Evolutionary conservation across 2,888 invertebrate genomes (phyloP), one percentile per base, ranked within the genome.

Genomic region (Neoascia interrupta): DNA sequence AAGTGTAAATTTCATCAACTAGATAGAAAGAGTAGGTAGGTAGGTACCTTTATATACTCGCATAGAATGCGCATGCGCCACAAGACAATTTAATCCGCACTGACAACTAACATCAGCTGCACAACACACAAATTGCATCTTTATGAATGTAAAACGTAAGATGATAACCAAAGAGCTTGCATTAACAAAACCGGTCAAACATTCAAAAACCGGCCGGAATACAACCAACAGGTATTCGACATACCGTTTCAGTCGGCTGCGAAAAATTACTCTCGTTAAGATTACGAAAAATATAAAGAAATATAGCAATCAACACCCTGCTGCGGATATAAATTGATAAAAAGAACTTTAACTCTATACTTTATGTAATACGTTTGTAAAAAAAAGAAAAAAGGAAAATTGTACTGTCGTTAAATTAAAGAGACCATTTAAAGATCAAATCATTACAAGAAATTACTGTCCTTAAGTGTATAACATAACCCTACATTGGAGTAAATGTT

Each of bases 61-160:
- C n/a, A n/a, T n/a, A n/a, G n/a, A n/a, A n/a, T n/a, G n/a, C n/a
- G n/a, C n/a, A n/a, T n/a, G n/a, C n/a, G 37, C 19, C 11, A 45
- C 28, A 39, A 49, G 15, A 16, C 37, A 49, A 31, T 39, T 39
- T 41, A 23, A 56, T 43, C 28, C 37, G 6, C 19, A 18, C 39
- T n/a, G 6, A 15, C 37, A 37, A 63, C n/a, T n/a, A n/a, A n/a
- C n/a, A n/a, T n/a, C n/a, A n/a, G n/a, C n/a, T n/a, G n/a, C n/a
- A n/a, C n/a, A n/a, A n/a, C n/a, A n/a, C n/a, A n/a, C n/a, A n/a
- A 75, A 64, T 45, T 51, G 43, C 45, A 69, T 75, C 60, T 36
- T 5, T 8, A 28, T 21, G 10, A 31, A 6, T 31, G n/a, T n/a
- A 31, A 8, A 31, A 4, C 31, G 31, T n/a, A 6, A 6, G 8